phyloP scores from a whole-genome alignment of 2,888 invertebrate species.

The Notocelia uddmanniana region DNA sequence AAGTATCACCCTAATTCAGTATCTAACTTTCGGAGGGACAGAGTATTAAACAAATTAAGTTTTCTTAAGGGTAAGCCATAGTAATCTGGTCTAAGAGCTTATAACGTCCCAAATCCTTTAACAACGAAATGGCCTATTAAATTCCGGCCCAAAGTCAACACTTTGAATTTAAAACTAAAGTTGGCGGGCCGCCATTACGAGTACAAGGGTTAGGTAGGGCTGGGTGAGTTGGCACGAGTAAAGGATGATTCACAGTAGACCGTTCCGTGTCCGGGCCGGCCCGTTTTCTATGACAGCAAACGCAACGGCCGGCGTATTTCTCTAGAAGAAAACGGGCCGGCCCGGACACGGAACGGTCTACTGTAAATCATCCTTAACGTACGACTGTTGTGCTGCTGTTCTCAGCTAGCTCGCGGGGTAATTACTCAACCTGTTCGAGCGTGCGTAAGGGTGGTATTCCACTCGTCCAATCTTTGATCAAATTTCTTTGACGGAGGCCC shows the following conservation, averaged over 20 bases:
- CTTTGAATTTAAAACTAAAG: constrained; percentile 46
- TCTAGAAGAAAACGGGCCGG: too few relatives aligned
- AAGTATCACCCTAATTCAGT: not conserved
- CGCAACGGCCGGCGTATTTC: too few relatives aligned
- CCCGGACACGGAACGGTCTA: too few relatives aligned
- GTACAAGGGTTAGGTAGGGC: constrained; percentile 20
- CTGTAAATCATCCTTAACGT: too few relatives aligned
- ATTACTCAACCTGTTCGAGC: too few relatives aligned
- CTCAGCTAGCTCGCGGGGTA: too few relatives aligned
- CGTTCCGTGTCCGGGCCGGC: too few relatives aligned
- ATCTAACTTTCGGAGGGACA: constrained; percentile 3
- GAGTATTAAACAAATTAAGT: constrained; percentile 32
- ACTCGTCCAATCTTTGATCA: too few relatives aligned
- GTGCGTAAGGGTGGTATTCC: too few relatives aligned
- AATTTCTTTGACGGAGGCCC: too few relatives aligned
- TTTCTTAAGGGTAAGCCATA: constrained; percentile 24
- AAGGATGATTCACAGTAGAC: too few relatives aligned
- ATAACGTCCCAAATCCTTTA: constrained; percentile 39
- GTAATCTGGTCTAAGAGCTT: constrained; percentile 33
- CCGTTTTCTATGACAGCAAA: too few relatives aligned
- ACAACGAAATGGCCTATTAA: constrained; percentile 35
- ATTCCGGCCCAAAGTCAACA: constrained; percentile 40
- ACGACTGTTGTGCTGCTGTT: not conserved
- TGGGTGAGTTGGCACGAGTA: not conserved
- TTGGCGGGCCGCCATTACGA: constrained; percentile 30